Conservation (phyloP, 2,113 vertebrate genomes). For the Calidris pugnax region DNA sequence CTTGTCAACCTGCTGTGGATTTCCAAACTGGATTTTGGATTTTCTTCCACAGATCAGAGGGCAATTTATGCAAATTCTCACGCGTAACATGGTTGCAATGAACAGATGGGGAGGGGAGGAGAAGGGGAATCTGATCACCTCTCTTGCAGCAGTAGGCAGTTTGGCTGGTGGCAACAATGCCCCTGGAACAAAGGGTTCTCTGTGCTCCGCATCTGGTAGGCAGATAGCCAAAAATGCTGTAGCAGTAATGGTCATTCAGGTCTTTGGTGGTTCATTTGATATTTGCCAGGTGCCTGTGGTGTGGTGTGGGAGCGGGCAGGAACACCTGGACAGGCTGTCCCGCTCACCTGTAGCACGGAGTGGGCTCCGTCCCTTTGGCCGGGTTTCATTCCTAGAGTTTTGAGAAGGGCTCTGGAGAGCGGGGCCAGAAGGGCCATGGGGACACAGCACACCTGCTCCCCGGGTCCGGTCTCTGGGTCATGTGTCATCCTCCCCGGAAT, state of each 20-base stretch:
- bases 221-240: conserved; percentile 31
- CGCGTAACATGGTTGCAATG: not conserved
- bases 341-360: not conserved
- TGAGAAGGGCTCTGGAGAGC: not conserved
- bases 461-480: not conserved
- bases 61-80: conserved; percentile 69
- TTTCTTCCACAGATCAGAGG: conserved; percentile 62
- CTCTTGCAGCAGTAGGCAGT: conserved; percentile 58
- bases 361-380: not conserved
- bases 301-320: not conserved
- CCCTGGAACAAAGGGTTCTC: conserved; percentile 66
- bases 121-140: conserved; percentile 68
- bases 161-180: conserved; percentile 59
- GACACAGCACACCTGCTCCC: not conserved
- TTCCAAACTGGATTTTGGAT: conserved; percentile 66
- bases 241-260: conserved; percentile 51
- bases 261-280: conserved; percentile 38
- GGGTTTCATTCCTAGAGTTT: not conserved
- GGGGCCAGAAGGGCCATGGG: fast-evolving
- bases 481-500: not conserved
- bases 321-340: not conserved
- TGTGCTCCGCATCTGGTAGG: conserved; percentile 65
- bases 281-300: not conserved
- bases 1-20: conserved; percentile 47
- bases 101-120: conserved; percentile 71